Conservation (phyloP, 2,888 invertebrate species). For the Drepanosiphum platanoidis region DNA sequence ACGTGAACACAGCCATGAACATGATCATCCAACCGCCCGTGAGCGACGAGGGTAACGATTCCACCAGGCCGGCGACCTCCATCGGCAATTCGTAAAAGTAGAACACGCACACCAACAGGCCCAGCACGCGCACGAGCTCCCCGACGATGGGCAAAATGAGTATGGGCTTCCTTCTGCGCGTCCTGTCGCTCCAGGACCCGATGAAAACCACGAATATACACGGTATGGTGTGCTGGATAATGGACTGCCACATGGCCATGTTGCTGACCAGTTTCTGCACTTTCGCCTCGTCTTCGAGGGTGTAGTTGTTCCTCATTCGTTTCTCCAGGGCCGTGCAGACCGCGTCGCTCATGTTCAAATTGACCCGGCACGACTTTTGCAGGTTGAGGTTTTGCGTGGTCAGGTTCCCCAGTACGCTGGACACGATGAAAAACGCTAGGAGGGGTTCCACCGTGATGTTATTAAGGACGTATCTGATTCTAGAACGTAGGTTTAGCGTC, state of each 20-base stretch:
- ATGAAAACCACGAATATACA: constrained; percentile 82
- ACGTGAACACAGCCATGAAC: constrained; percentile 91
- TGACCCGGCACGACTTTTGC: constrained; percentile 87
- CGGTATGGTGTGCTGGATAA: constrained; percentile 82
- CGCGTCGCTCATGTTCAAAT: constrained; percentile 77
- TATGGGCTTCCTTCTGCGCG: constrained; percentile 80
- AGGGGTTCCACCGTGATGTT: constrained; percentile 82
- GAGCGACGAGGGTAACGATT: constrained; percentile 82
- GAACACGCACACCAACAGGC: constrained; percentile 81
- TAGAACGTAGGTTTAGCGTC: neutral
- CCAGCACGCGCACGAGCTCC: constrained; percentile 81
- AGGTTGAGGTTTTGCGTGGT: constrained; percentile 86
- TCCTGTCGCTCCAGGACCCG: constrained; percentile 74
- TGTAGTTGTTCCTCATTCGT: constrained; percentile 69
- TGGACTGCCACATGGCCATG: constrained; percentile 87
- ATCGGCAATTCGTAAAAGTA: constrained; percentile 82
- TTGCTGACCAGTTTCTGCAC: constrained; percentile 81
- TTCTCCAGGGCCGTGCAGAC: constrained; percentile 82
- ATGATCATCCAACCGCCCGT: constrained; percentile 89
- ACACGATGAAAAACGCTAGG: constrained; percentile 78
- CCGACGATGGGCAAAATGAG: constrained; percentile 85
- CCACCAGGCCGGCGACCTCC: constrained; percentile 80
- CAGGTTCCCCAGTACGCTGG: constrained; percentile 74
- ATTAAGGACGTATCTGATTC: constrained; percentile 70
- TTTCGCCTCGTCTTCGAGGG: constrained; percentile 70